phyloP scores from a whole-genome alignment of 2,797 vertebrate genomes.

The Meda fulgida region DNA sequence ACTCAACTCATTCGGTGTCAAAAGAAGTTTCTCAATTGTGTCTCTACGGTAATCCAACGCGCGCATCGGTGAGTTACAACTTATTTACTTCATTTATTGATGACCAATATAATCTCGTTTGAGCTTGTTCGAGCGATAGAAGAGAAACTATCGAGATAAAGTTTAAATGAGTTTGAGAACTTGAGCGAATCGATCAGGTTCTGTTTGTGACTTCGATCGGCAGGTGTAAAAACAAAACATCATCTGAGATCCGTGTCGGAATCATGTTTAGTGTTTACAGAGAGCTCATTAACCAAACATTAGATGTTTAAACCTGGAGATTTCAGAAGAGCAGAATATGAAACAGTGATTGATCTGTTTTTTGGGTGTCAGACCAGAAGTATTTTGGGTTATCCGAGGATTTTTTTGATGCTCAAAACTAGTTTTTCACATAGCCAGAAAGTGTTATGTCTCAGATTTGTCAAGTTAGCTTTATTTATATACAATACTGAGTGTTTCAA shows the following conservation, averaged over 20 bases:
- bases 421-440: too few species aligned
- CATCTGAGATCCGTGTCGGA: background rate
- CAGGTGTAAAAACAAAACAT: constrained; percentile 9
- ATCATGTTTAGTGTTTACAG: background rate
- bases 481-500: too few species aligned
- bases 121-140: background rate
- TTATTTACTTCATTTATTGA: too few species aligned
- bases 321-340: background rate
- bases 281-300: background rate
- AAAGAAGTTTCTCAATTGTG: background rate
- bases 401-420: too few species aligned
- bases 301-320: background rate
- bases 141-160: background rate
- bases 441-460: too few species aligned
- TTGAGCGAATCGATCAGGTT: background rate
- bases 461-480: too few species aligned
- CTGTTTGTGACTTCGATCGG: background rate
- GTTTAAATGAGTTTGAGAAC: background rate
- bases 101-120: too few species aligned
- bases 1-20: background rate
- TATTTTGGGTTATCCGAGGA: too few species aligned
- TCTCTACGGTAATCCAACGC: too few species aligned
- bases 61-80: background rate
- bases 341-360: background rate
- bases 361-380: too few species aligned